Evolutionary conservation across 2,888 invertebrate species (phyloP).

Genomic region (Baronia brevicornis): DNA sequence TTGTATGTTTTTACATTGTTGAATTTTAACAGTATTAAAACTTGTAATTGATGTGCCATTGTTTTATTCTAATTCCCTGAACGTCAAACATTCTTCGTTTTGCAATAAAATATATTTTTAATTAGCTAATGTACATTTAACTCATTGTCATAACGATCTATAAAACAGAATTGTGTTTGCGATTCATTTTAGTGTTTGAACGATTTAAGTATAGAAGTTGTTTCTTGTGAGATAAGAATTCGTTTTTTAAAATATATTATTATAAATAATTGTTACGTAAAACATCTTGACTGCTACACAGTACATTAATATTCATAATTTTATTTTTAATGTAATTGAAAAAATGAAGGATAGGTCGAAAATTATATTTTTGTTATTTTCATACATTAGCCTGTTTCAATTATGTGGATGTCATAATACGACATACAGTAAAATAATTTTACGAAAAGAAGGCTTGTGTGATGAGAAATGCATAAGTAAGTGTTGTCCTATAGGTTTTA

Average conservation of each 20-base stretch:
- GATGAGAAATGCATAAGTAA: conserved; percentile 32
- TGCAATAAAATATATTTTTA: conserved; percentile 11
- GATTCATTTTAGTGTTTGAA: conserved; percentile 5
- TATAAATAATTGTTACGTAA: too few relatives aligned
- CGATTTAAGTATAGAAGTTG: too few relatives aligned
- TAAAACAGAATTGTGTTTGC: conserved; percentile 1
- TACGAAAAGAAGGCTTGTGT: conserved; percentile 16
- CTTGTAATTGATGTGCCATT: conserved; percentile 29
- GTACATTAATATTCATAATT: too few relatives aligned
- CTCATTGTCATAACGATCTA: conserved; percentile 1
- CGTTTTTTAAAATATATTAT: too few relatives aligned
- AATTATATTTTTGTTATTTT: too few relatives aligned
- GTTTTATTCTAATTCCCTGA: conserved; percentile 19
- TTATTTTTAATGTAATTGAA: too few relatives aligned
- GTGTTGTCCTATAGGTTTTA: conserved; percentile 36
- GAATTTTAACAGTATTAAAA: conserved; percentile 73
- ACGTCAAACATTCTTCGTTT: background rate
- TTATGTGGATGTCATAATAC: conserved; percentile 1
- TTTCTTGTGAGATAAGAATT: too few relatives aligned
- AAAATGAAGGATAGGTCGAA: too few relatives aligned
- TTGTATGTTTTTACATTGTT: conserved; percentile 65
- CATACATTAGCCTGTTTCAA: background rate
- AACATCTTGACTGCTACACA: too few relatives aligned
- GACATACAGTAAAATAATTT: conserved; percentile 16
- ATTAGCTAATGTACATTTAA: conserved; percentile 7